A percentile compares a stretch with the other conserved stretches of the same genome.
These are phyloP conservation scores for Drosophila triauraria DNA, from an alignment of 1,140 invertebrate species.

Conservation along the genomic window DNA sequence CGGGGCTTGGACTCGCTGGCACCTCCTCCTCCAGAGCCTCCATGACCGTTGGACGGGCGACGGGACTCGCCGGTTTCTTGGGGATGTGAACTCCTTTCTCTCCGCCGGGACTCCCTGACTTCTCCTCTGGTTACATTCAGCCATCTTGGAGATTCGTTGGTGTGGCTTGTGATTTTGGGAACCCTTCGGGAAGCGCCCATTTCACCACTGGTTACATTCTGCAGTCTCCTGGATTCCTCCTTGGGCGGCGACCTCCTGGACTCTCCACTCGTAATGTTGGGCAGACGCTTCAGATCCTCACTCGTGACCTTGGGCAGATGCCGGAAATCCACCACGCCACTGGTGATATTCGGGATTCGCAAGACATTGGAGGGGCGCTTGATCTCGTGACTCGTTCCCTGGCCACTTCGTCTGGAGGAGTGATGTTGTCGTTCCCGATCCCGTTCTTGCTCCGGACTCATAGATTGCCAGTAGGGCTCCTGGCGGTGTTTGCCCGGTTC, in stretches of 20 bases:
- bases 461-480: slow-evolving; percentile 3
- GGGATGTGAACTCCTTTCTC: slow-evolving; percentile 11
- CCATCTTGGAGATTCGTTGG: slow-evolving; percentile 9
- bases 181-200: neutral
- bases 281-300: slow-evolving; percentile 12
- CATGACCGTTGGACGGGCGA: neutral
- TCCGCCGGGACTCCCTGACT: slow-evolving; percentile 1
- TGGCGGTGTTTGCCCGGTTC: slow-evolving; percentile 1
- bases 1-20: slow-evolving; percentile 6
- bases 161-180: slow-evolving; percentile 2
- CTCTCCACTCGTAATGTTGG: slow-evolving; percentile 26
- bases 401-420: neutral
- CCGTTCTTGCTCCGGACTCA: neutral
- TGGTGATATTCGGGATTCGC: slow-evolving; percentile 8
- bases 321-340: neutral
- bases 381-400: slow-evolving; percentile 1
- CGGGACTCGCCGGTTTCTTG: neutral
- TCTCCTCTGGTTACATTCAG: neutral
- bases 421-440: neutral
- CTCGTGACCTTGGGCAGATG: slow-evolving; percentile 2
- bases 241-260: neutral
- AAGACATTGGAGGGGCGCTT: slow-evolving; percentile 3
- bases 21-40: neutral
- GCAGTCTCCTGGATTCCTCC: slow-evolving; percentile 5
- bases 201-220: slow-evolving; percentile 18